phyloP scores from a whole-genome alignment of 2,113 vertebrate genomes.

The Anarrhichthys ocellatus region DNA sequence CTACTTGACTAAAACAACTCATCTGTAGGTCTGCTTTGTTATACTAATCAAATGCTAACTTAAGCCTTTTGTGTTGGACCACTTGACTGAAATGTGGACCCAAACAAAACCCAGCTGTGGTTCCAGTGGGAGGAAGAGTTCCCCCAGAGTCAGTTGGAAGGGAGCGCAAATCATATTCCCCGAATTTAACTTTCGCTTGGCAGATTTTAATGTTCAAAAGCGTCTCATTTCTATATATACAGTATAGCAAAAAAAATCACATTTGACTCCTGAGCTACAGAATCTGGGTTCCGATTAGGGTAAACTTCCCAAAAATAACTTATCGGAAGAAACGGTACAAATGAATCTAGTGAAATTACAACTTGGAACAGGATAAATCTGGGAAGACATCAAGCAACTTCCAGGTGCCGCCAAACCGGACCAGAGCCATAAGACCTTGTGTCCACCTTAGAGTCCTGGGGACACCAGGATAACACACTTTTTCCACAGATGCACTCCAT shows the following conservation, averaged over 20 bases:
- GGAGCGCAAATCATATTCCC: background rate
- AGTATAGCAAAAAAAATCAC: no score
- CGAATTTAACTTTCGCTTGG: background rate
- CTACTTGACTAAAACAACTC: no score
- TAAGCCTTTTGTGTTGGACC: background rate
- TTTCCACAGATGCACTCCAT: slow-evolving; percentile 51
- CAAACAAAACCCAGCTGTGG: slow-evolving; percentile 21
- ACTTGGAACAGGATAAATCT: background rate
- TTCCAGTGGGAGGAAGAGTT: background rate
- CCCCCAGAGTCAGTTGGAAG: background rate
- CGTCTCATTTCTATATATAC: background rate
- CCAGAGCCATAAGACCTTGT: background rate
- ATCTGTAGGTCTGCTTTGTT: background rate
- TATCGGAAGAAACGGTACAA: background rate
- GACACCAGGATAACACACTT: slow-evolving; percentile 37
- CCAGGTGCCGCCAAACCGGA: background rate
- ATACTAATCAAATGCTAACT: background rate
- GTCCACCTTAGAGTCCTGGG: background rate
- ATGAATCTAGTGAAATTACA: background rate
- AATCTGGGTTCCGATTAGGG: background rate
- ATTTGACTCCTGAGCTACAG: no score
- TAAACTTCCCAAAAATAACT: background rate
- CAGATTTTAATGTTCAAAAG: background rate
- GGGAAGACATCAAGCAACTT: background rate
- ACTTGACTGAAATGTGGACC: background rate